Base-by-base conservation (phyloP, 2,797 vertebrate species). In the Spondyliosoma cantharus region DNA sequence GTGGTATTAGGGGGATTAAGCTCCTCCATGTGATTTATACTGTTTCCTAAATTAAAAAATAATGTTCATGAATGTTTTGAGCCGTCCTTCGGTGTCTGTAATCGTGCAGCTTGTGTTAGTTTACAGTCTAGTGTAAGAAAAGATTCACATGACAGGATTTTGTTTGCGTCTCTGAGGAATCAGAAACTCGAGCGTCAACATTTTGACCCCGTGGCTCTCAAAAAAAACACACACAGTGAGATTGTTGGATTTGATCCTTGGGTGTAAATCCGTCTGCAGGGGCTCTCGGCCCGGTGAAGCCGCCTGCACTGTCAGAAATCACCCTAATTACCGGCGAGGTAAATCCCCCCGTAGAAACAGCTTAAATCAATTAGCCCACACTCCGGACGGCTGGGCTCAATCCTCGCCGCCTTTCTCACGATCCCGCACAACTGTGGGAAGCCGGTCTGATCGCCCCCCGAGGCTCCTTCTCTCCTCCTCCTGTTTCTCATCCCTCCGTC, bases 291-390 rank as follows among this genome's bases (percentile, higher is more conserved):
- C 77, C 43, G 20, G 52, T 59, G 78, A 37, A 84, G 84, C 70
- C 42, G 52, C 71, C 71, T 50, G 0, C 48, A 0, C 85, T 86
- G 86, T 90, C 83, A 86, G 86, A 72, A 87, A 90, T 89, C 87
- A 52, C 66, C 50, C 24, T 92, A 91, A 94, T 92, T 93, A 90
- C 78, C 53, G 15, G 45, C 59, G 59, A 87, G 74, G 73, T 88
- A 88, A 92, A 87, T 82, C 90, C 87, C 75, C 53, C 71, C 42
- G 16, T 52, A 80, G 86, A 81, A 86, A 86, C 75, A 78, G 81
- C 87, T 86, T 85, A 89, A 91, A 93, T 94, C 91, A 93, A 94
- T 94, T 90, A 87, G 85, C 87, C 83, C 71, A 50, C 72, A 52
- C 73, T 89, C 29, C 15, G 85, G 74, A 76, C 75, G 71, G 86